These are phyloP conservation scores for Lasioglossum baleicum DNA, from an alignment of 1,140 invertebrate species.

Conservation along the genomic window DNA sequence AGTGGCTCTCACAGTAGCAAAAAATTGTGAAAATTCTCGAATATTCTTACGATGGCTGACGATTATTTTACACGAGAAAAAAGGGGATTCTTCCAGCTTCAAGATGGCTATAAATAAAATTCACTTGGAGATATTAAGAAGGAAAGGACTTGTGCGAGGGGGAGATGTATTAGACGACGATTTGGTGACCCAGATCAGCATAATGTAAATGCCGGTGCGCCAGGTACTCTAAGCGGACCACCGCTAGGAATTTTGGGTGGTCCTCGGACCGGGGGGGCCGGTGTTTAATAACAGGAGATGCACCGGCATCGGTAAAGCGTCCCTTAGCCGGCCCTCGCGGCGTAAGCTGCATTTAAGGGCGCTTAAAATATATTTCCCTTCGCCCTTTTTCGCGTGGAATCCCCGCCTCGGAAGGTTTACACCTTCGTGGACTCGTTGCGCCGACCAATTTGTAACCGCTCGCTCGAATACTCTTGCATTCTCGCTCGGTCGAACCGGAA, in stretches of 20 bases:
- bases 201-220: not conserved
- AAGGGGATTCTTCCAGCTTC: too few species aligned
- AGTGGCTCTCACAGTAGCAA: too few species aligned
- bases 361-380: conserved; percentile 4
- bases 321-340: not conserved
- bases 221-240: not conserved
- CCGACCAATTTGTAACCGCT: conserved; percentile 1
- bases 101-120: too few species aligned
- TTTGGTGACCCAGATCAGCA: not conserved
- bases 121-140: too few species aligned
- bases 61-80: too few species aligned
- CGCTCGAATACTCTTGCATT: not conserved
- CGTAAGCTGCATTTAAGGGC: conserved; percentile 2
- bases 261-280: not conserved
- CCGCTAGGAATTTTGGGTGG: not conserved
- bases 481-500: not conserved
- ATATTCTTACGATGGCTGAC: too few species aligned
- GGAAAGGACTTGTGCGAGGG: too few species aligned
- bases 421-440: not conserved
- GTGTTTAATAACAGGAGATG: conserved; percentile 1
- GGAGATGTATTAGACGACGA: too few species aligned
- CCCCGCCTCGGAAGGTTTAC: not conserved
- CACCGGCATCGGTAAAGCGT: not conserved
- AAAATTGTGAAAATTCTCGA: too few species aligned
- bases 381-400: not conserved